A percentile compares a stretch with the other conserved stretches of the same genome.
Conservation (phyloP, 2,797 vertebrate species). For the Yasuhikotakia modesta region DNA sequence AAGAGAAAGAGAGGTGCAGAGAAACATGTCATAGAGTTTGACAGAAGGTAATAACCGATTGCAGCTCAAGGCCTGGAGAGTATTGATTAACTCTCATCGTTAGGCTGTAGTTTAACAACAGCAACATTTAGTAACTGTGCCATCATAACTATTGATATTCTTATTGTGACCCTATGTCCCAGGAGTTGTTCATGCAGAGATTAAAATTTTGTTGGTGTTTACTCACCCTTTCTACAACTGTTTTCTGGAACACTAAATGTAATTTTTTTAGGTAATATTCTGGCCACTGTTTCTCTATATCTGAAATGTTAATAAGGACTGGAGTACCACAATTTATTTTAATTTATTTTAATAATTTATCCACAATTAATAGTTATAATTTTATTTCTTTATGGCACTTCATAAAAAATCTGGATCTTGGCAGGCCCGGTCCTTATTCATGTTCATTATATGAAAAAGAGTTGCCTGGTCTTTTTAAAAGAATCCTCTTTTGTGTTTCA, state of each 20-base stretch:
- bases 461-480: neutral
- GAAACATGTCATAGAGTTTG: neutral
- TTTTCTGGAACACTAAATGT: too few species aligned
- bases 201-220: neutral
- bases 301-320: neutral
- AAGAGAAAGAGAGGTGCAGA: neutral
- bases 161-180: neutral
- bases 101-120: constrained; percentile 11
- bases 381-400: too few species aligned
- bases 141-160: constrained; percentile 10
- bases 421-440: neutral
- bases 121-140: constrained; percentile 7
- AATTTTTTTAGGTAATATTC: neutral
- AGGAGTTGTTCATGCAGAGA: neutral
- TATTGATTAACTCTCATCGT: neutral
- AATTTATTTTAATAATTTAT: too few species aligned
- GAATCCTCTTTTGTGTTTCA: neutral
- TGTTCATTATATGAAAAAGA: neutral
- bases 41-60: constrained; percentile 3
- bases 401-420: too few species aligned
- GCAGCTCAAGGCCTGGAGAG: neutral
- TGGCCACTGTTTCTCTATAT: neutral
- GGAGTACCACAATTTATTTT: too few species aligned
- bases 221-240: too few species aligned
- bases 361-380: too few species aligned